phyloP scores from a whole-genome alignment of 2,797 vertebrate species.

The Pempheris klunzingeri region DNA sequence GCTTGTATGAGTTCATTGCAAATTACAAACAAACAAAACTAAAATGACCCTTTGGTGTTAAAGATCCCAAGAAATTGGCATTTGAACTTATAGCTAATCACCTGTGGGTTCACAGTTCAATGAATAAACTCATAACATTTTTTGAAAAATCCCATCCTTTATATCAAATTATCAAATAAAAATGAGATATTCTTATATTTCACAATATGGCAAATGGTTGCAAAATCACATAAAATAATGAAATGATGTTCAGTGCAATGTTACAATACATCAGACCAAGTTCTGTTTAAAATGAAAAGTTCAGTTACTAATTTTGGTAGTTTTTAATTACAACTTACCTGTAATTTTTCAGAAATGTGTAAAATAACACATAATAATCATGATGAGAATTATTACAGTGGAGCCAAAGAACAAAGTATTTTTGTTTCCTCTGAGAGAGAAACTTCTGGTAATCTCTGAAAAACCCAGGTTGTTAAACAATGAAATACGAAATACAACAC shows the following conservation, averaged over 20 bases:
- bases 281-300: too few species aligned
- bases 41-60: neutral
- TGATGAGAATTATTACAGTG: neutral
- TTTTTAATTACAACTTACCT: neutral
- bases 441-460: too few species aligned
- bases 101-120: too few species aligned
- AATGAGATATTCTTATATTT: too few species aligned
- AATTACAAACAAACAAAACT: neutral
- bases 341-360: neutral
- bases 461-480: neutral
- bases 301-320: too few species aligned
- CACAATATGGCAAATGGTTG: neutral
- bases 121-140: too few species aligned
- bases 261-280: neutral
- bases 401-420: neutral
- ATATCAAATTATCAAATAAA: too few species aligned
- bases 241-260: neutral
- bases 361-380: neutral
- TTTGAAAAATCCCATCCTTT: neutral
- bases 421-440: neutral
- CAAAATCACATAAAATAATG: neutral
- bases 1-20: neutral
- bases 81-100: neutral
- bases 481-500: neutral
- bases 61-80: conserved; percentile 1